Evolutionary conservation across 2,888 invertebrate species (phyloP), one percentile per base, ranked within the genome.

Genomic region (Drosophila macrospina): DNA sequence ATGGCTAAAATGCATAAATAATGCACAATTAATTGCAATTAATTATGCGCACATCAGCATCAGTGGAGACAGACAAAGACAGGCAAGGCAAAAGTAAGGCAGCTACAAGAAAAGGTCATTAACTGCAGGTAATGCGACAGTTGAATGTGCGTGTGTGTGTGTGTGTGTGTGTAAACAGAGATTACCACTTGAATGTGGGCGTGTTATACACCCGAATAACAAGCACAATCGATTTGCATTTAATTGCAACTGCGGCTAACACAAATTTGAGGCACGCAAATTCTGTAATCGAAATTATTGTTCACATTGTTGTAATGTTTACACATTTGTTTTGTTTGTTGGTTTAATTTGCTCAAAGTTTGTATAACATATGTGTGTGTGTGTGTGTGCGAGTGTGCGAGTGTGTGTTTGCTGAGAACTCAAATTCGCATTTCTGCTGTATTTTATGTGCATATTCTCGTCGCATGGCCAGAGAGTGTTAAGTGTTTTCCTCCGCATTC

Each of bases 161-260:
- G n/a, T n/a, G n/a, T n/a, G n/a, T n/a, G n/a, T n/a, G n/a, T n/a
- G n/a, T n/a, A n/a, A n/a, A n/a, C n/a, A n/a, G n/a, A 26, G 48
- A 24, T 63, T 15, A 37, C 41, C 57, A 56, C 28, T 69, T 5
- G 65, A 36, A 32, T 73, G 62, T 65, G 74, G 69, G 71, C 54
- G 66, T 69, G 60, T 44, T 50, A 24, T 11, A 54, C 61, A 45
- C 65, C 55, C 64, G 10, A 59, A 66, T 64, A 55, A 70, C 80
- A 86, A 77, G 78, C 86, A 83, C 74, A 86, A 77, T 83, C 85
- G 87, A 87, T 83, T 83, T 85, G 80, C 82, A 78, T 81, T 83
- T 83, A 83, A 83, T 85, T 83, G 87, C 87, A 85, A 57, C 69
- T 81, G 86, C 62, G 84, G 80, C 83, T 83, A 66, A 66, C 65